Percentiles rank a stretch among this genome's conserved stretches.
Conservation (phyloP, 2,797 vertebrate genomes). For the Phrynocephalus vlangalii region DNA sequence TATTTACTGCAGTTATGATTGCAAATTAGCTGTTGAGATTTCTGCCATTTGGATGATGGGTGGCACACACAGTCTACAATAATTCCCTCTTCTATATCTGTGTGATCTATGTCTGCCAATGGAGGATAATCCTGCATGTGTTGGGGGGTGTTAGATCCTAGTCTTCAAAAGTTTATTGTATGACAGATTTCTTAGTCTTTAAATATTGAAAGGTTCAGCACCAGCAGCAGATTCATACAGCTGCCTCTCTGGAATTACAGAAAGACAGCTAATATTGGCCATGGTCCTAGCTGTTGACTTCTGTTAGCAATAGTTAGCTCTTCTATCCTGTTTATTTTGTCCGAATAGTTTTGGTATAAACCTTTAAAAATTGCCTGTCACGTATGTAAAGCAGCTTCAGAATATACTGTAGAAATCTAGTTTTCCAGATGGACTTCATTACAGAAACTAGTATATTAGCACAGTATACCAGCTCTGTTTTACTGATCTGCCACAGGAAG, state of each 20-base stretch:
- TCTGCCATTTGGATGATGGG: constrained; percentile 63
- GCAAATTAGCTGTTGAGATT: constrained; percentile 52
- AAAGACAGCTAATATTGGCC: constrained; percentile 39
- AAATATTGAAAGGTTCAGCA: constrained; percentile 4
- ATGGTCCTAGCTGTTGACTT: constrained; percentile 50
- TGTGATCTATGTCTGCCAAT: neutral
- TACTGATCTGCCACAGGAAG: neutral
- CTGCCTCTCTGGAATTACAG: constrained; percentile 28
- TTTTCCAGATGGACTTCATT: constrained; percentile 39
- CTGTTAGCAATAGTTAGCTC: constrained; percentile 20
- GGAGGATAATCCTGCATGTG: neutral
- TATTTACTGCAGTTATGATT: constrained; percentile 64
- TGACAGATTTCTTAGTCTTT: neutral
- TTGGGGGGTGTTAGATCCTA: neutral
- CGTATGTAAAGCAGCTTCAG: constrained; percentile 35
- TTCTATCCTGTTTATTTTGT: constrained; percentile 26
- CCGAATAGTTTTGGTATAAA: no score
- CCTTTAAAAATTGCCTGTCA: constrained; percentile 42
- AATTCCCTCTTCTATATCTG: neutral
- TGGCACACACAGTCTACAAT: constrained; percentile 53
- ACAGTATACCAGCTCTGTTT: neutral
- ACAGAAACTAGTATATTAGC: constrained; percentile 39
- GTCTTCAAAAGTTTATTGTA: neutral
- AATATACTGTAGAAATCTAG: constrained; percentile 44
- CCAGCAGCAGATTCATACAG: neutral